Evolutionary conservation across 1,140 invertebrate species (phyloP), one percentile per base, ranked within the genome.

Genomic region (Drosophila leontia): DNA sequence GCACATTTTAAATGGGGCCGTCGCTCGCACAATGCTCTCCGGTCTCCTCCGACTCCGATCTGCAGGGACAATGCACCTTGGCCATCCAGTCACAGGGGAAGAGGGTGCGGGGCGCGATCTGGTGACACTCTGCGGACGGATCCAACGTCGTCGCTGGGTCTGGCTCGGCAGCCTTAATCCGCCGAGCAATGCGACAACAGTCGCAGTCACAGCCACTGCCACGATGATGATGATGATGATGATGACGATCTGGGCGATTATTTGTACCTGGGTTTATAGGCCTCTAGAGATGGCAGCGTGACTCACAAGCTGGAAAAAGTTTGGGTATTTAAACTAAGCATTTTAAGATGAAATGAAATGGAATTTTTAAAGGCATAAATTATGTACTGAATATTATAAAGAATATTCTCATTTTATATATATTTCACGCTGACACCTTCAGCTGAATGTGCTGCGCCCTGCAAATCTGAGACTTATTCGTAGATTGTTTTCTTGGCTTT

Each of bases 1-100:
- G 85, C 85, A 78, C 85, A 90, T 88, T 88, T 90, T 90, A 88
- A 88, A 88, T 88, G 85, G 85, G 85, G 85, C 78, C 81, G 80
- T 82, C 56, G 81, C 50, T 41, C 58, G 70, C 70, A 76, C 71
- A 83, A 67, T 65, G 53, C 19, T 39, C 53, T 39, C 19, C 15
- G 19, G 35, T 15, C 35, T 11, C 13, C 53, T 56, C 19, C 61
- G 55, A 61, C 58, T 51, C 35, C 39, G 34, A 35, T n/a, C 61
- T 68, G 47, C 56, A 32, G 59, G 84, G 77, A 88, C 85, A 88
- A 88, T 88, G 84, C 77, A 67, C 80, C 80, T 83, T 72, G 61
- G 48, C n/a, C 19, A 56, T 70, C 67, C 62, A 70, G 67, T 55
- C 64, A 34, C 7, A 26, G 8, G 13, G 26, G 3, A 39, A 45